Percentiles rank a stretch among this genome's conserved stretches.
Evolutionary conservation across 2,797 vertebrate species (phyloP).

Genomic region (Paedocypris micromegethes): DNA sequence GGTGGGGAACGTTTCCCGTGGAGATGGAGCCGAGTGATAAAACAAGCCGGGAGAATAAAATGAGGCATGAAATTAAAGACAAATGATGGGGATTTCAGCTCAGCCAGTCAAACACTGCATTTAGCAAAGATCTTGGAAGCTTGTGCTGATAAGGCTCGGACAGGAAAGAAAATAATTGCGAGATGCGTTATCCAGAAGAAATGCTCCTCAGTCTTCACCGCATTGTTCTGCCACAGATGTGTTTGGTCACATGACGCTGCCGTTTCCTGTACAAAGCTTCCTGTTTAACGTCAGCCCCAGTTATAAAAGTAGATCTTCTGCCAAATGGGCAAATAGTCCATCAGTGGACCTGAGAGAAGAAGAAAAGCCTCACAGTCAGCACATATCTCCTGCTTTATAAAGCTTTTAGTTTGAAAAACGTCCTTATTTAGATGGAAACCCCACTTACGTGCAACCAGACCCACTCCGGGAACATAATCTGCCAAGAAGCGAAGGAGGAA

Average conservation of each 20-base stretch:
- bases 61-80: too few species aligned
- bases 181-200: slow-evolving; percentile 1
- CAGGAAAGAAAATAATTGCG: not conserved
- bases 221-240: slow-evolving; percentile 26
- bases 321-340: slow-evolving; percentile 95
- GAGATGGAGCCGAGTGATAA: too few species aligned
- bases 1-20: not conserved
- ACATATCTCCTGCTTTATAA: slow-evolving; percentile 7
- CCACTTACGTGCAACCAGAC: slow-evolving; percentile 86
- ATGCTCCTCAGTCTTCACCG: not conserved
- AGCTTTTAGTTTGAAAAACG: slow-evolving; percentile 25
- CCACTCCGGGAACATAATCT: slow-evolving; percentile 83
- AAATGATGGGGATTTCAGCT: slow-evolving; percentile 3
- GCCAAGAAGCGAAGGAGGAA: slow-evolving; percentile 83
- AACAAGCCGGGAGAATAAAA: too few species aligned
- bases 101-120: slow-evolving; percentile 10
- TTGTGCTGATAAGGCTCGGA: slow-evolving; percentile 8
- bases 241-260: slow-evolving; percentile 4
- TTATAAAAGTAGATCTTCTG: slow-evolving; percentile 99
- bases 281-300: slow-evolving; percentile 71
- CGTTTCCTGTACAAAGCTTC: slow-evolving; percentile 17
- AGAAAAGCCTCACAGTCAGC: slow-evolving; percentile 17
- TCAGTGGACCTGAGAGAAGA: slow-evolving; percentile 79
- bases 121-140: slow-evolving; percentile 10
- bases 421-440: not conserved